Evolutionary conservation across 2,113 vertebrate genomes (phyloP).

Genomic region (Mesitornis unicolor): DNA sequence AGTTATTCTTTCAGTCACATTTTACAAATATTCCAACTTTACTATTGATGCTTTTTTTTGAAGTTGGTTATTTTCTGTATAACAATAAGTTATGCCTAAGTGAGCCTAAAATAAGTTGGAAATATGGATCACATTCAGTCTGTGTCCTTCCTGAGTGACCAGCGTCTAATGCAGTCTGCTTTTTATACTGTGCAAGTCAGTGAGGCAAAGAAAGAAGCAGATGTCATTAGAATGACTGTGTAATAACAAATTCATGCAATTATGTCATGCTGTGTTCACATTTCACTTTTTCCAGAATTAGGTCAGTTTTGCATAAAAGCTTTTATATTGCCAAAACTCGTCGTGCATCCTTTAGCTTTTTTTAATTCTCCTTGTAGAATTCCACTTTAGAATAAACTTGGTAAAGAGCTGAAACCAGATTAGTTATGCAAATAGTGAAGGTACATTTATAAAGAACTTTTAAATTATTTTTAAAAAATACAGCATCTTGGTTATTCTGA

Average conservation of each 20-base stretch:
- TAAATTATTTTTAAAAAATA: no score
- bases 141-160: constrained; percentile 19
- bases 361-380: neutral
- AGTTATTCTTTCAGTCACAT: neutral
- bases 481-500: neutral
- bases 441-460: neutral
- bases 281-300: constrained; percentile 14
- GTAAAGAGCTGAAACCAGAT: neutral
- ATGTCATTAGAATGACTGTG: neutral
- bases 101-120: neutral
- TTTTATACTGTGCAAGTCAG: neutral
- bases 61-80: neutral
- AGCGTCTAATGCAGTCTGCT: neutral
- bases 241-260: constrained; percentile 11
- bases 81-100: neutral
- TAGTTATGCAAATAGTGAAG: neutral
- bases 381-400: neutral
- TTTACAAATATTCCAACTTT: neutral
- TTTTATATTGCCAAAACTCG: neutral
- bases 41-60: neutral
- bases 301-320: neutral
- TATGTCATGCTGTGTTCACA: constrained; percentile 21
- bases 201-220: constrained; percentile 23
- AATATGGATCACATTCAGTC: neutral
- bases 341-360: neutral